Base-by-base conservation (phyloP, 2,113 vertebrate genomes). In the Poeciliopsis prolifica region DNA sequence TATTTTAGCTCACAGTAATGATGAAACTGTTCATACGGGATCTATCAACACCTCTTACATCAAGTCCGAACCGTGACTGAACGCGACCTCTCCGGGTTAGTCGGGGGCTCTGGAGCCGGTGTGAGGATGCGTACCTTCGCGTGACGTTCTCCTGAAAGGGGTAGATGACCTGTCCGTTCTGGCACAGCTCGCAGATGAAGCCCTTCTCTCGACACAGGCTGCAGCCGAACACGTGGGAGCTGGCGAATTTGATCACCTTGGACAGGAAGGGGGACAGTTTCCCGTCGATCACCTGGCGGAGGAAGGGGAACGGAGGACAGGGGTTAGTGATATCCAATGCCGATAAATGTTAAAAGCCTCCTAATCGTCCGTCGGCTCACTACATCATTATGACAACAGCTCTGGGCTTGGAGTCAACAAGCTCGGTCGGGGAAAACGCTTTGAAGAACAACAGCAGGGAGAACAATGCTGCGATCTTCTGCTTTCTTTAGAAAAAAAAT, bases 141-240 rank as follows among this genome's bases (percentile, higher is more conserved):
- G 97, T 98, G 88, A 96, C 94, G 78, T 93, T 95, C 89, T 98
- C 98, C 87, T 99, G 97, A 89, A 99, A 99, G 37, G 98, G 98
- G 88, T 99, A 99, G 84, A 99, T 96, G 87, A 99, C 96, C 91
- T 98, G 97, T 77, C 95, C 94, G 1, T 96, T 96, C 80, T 97
- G 97, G 89, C 98, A 99, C 77, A 99, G 96, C 91, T 99, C 98
- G 72, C 98, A 99, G 93, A 99, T 96, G 94, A 99, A 99, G 61
- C 98, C 98, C 80, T 99, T 99, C 90, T 99, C 97, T 83, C 97
- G 96, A 88, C 98, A 99, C 76, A 98, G 94, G 70, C 97, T 98
- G 95, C 98, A 99, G 94, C 95, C 96, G 88, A 98, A 97, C 29
- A 99, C 98, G 0, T 99, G 98, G 11, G 96, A 94, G 74, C 96